Percentiles rank a stretch among this genome's conserved stretches.
phyloP scores from a whole-genome alignment of 2,888 invertebrate genomes.

The Bimastos eiseni region DNA sequence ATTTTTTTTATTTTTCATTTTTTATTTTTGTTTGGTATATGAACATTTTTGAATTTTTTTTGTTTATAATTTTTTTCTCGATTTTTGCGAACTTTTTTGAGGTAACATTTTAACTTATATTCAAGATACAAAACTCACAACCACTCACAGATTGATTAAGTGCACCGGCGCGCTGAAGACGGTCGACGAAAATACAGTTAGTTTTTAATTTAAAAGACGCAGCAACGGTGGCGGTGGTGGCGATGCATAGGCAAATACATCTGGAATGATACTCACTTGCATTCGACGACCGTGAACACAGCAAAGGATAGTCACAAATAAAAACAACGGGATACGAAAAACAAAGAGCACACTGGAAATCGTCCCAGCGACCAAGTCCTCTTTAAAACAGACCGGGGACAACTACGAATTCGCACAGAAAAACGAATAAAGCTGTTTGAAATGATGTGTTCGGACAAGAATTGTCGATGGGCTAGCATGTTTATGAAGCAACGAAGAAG shows the following conservation, averaged over 20 bases:
- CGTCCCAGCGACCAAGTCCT: not conserved
- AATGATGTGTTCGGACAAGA: not conserved
- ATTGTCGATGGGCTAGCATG: not conserved
- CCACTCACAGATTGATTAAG: conserved; percentile 22
- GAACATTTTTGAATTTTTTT: not conserved
- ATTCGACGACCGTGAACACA: conserved; percentile 26
- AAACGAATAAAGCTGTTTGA: not conserved
- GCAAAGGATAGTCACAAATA: conserved; percentile 18
- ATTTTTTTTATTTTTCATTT: not conserved
- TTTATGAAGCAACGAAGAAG: not conserved
- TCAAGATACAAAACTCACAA: conserved; percentile 26
- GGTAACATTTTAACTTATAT: conserved; percentile 23
- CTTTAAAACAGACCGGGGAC: not conserved
- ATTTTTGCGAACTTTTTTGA: conserved; percentile 17
- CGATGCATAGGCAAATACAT: conserved; percentile 27
- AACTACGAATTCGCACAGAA: not conserved
- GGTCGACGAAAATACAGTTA: not conserved
- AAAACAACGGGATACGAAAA: conserved; percentile 21
- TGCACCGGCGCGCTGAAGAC: conserved; percentile 25
- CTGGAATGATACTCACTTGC: conserved; percentile 23
- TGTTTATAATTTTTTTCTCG: not conserved
- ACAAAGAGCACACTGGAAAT: conserved; percentile 14
- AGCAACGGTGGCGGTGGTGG: not conserved
- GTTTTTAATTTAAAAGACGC: not conserved
- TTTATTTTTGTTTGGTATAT: not conserved